Base-by-base conservation (phyloP, 2,113 vertebrate genomes). In the Calidris pugnax region DNA sequence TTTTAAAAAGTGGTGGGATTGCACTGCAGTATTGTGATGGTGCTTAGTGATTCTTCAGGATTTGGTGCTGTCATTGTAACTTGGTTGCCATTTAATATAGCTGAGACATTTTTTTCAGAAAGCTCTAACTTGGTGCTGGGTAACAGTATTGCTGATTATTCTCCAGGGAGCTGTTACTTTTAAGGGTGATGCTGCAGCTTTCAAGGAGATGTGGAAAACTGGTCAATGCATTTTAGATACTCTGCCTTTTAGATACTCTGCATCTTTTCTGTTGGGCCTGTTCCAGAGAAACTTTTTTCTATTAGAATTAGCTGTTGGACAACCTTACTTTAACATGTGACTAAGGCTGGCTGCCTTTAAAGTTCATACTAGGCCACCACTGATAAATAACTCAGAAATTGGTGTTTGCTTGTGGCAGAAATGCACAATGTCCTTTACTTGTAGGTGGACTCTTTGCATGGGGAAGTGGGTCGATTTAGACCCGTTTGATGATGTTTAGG, bases 301-400 rank as follows among this genome's bases (percentile, higher is more conserved):
- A 5, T 86, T 68, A 33, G 72, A 63, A 75, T 66, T 33, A 91
- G 78, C 68, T 82, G 64, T 78, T 88, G 81, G 82, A 94, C 56
- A 45, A 3, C 35, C 21, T 45, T 77, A 23, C 85, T 48, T 89
- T 47, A 85, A 55, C 81, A 73, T 80, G 80, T 92, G 91, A 92
- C 56, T 63, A 67, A 26, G 51, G 51, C 77, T 94, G 80, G 62
- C 85, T 94, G 84, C 68, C 71, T 91, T 94, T 90, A 85, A 91
- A 83, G 93, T 82, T 91, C 81, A 67, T 24, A 8, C n/a, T 45
- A 43, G 90, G 85, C 91, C 84, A 87, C 53, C 74, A 30, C 84
- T 91, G 95, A 95, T 95, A 92, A 94, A 94, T 95, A 69, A 85
- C 78, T 51, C 55, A 89, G 78, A 57, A 45, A 51, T 85, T 7